phyloP scores from a whole-genome alignment of 2,113 vertebrate genomes.

The Corythornis madagascariensis region DNA sequence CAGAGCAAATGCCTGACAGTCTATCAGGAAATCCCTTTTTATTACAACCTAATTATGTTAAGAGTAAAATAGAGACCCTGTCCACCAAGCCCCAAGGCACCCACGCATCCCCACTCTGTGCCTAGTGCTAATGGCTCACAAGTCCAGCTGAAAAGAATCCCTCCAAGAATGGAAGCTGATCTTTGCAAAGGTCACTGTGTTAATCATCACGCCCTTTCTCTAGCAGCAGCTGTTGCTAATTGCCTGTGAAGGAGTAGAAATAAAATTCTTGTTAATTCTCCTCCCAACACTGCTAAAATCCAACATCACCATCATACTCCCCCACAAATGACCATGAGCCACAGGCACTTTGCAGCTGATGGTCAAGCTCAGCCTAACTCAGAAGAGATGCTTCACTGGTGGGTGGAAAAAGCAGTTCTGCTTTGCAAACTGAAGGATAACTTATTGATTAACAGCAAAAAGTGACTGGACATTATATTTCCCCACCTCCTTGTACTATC shows the following conservation, averaged over 20 bases:
- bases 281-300: conserved; percentile 7
- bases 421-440: not conserved
- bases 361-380: not conserved
- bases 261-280: conserved; percentile 49
- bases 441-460: conserved; percentile 3
- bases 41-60: not conserved
- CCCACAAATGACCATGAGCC: not conserved
- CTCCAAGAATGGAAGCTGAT: conserved; percentile 11
- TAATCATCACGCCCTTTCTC: conserved; percentile 41
- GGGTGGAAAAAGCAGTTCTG: not conserved
- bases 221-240: conserved; percentile 43
- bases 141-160: not conserved
- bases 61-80: not conserved
- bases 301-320: not conserved
- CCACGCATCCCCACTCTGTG: not conserved
- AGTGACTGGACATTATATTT: not conserved
- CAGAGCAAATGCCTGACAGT: not conserved
- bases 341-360: not conserved
- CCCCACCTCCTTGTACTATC: not conserved
- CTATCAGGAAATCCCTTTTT: not conserved
- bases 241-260: conserved; percentile 39
- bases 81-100: not conserved
- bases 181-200: conserved; percentile 51
- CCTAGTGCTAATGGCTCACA: not conserved
- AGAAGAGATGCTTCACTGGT: rapidly evolving